These are phyloP conservation scores for Diuraphis noxia DNA, from an alignment of 1,140 invertebrate species.

Conservation along the genomic window DNA sequence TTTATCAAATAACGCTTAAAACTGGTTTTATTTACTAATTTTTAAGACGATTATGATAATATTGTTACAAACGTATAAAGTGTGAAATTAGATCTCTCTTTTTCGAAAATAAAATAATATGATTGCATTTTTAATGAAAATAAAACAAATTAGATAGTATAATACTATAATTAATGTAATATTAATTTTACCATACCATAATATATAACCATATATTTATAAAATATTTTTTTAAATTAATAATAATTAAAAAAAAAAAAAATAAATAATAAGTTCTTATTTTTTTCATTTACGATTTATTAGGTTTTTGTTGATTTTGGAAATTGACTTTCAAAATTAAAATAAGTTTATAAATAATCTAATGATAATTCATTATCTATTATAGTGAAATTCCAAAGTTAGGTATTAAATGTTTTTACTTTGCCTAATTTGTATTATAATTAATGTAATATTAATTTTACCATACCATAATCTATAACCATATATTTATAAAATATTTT, in stretches of 20 bases:
- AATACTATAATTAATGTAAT: too few species aligned
- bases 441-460: too few species aligned
- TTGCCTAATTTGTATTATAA: not conserved
- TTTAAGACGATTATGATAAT: not conserved
- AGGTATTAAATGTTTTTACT: not conserved
- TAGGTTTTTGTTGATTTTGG: not conserved
- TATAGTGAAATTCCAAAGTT: too few species aligned
- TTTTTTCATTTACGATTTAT: not conserved
- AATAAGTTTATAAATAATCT: not conserved
- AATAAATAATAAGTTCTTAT: not conserved
- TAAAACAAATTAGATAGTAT: not conserved
- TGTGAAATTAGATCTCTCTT: not conserved
- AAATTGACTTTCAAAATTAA: not conserved
- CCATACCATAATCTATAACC: not conserved
- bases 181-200: too few species aligned
- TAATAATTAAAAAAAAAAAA: not conserved
- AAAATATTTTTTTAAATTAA: not conserved
- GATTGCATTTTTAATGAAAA: not conserved
- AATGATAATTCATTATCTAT: not conserved
- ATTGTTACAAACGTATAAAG: not conserved
- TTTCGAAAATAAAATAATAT: not conserved
- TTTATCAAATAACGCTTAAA: not conserved
- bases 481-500: not conserved
- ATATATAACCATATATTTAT: not conserved
- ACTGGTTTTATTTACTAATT: not conserved